Evolutionary conservation across 2,888 invertebrate species (phyloP), one percentile per base, ranked within the genome.

Genomic region (Pristionchus exspectatus): DNA sequence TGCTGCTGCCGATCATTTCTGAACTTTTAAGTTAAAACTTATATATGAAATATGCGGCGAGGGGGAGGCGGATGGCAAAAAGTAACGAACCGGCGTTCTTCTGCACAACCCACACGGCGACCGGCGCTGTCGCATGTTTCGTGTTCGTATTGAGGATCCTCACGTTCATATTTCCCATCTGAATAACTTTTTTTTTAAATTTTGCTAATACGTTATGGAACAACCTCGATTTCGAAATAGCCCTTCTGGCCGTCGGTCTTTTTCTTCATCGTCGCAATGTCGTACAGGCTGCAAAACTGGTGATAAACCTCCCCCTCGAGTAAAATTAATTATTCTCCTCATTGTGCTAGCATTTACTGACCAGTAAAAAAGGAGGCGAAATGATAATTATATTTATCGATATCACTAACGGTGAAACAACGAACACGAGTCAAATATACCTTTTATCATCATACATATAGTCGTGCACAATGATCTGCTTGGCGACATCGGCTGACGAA

Each of bases 21-120:
- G 63, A 50, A 50, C 0, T 9, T 50, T 3, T 50, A 3, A 0
- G 0, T 50, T 50, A 12, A 44, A 5, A 5, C 44, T 44, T 3
- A 5, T 44, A 44, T 44, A 38, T 2, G 38, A 5, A 38, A 38
- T 38, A 38, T 38, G 2, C 38, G 5, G 38, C 38, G 38, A 38
- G n/a, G 38, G 38, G 38, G 5, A 5, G 38, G 38, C 5, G 5
- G 2, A 3, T 38, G 2, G 38, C 2, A 27, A 4, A 54, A 18
- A 12, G 9, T 16, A 16, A 66, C 66, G 0, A 14, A 77, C 74
- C 38, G 2, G 81, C 50, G 27, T n/a, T 54, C 2, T 21, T 27
- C 24, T n/a, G 44, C 50, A 81, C 50, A 10, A 81, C 50, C 81
- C 81, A 81, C 50, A 81, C 81, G 24, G 81, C 81, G 7, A 81